Evolutionary conservation across 2,113 vertebrate species (phyloP), one percentile per base, ranked within the genome.

Genomic region (Felis chaus): DNA sequence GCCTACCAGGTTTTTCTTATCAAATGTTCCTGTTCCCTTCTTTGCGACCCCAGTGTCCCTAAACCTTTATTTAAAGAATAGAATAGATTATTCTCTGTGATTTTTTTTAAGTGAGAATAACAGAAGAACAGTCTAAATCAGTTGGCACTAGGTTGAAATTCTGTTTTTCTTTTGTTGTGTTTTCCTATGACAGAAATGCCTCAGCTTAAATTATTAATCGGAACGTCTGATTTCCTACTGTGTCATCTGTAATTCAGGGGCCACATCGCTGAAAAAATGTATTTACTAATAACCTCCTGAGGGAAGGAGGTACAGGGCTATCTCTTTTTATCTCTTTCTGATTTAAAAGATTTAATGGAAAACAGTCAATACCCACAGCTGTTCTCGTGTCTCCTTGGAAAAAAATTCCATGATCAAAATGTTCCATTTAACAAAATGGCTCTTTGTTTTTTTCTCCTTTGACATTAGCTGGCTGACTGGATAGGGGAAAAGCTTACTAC

Each of bases 151-250:
- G 63, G 13, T 66, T 61, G 50, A 78, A 96, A 83, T 73, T 76
- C 31, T 50, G 36, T 94, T 65, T 61, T 81, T 65, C 69, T 78
- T 85, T 92, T 27, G 27, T 84, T 76, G 16, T 91, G 68, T 95
- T 94, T 94, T 79, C 55, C 74, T 95, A 27, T 83, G 66, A 74
- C 48, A n/a, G 41, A 86, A 93, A 94, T 85, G 82, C 73, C 16
- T 92, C 39, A 2, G 14, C 71, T 94, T 97, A 83, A 95, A 96
- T 96, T 95, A 89, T 94, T 97, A 85, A 97, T 97, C 27, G 50
- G 65, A 71, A 87, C 6, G 8, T 55, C 71, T 36, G 50, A 81
- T 48, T 81, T 55, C 95, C 89, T 79, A 14, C 96, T n/a, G 89
- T 31, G 68, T 85, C 68, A 66, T 79, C 81, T 91, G 73, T 81